These are phyloP conservation scores for Panulirus ornatus DNA, from an alignment of 1,140 invertebrate species.

Conservation along the genomic window DNA sequence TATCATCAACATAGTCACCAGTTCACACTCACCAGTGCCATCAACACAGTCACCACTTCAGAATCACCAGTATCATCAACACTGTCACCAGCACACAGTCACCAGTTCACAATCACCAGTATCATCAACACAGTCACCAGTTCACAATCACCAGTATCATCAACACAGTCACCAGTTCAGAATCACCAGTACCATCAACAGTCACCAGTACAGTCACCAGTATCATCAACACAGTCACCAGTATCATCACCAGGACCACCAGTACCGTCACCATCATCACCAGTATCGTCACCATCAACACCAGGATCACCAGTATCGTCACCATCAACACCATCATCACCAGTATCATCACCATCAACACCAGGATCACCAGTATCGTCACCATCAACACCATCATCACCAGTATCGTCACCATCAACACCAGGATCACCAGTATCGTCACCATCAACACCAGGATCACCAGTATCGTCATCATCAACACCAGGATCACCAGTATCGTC, in stretches of 20 bases:
- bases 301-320: neutral
- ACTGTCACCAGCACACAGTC: too few relatives aligned
- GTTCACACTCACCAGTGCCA: too few relatives aligned
- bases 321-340: neutral
- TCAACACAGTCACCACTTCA: too few relatives aligned
- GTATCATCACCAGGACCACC: neutral
- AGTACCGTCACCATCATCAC: neutral
- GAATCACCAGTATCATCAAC: too few relatives aligned
- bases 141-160: too few relatives aligned
- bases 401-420: neutral
- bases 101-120: too few relatives aligned
- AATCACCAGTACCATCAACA: too few relatives aligned
- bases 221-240: neutral
- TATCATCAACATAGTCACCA: too few relatives aligned
- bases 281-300: neutral
- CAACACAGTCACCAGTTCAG: too few relatives aligned
- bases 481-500: too few relatives aligned
- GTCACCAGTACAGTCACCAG: too few relatives aligned
- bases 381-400: neutral
- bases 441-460: neutral
- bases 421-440: neutral
- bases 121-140: too few relatives aligned
- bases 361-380: neutral
- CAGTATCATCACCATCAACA: neutral
- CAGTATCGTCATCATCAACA: neutral